Evolutionary conservation across 2,113 vertebrate species (phyloP), one percentile per base, ranked within the genome.

Genomic region (Eurystomus gularis): DNA sequence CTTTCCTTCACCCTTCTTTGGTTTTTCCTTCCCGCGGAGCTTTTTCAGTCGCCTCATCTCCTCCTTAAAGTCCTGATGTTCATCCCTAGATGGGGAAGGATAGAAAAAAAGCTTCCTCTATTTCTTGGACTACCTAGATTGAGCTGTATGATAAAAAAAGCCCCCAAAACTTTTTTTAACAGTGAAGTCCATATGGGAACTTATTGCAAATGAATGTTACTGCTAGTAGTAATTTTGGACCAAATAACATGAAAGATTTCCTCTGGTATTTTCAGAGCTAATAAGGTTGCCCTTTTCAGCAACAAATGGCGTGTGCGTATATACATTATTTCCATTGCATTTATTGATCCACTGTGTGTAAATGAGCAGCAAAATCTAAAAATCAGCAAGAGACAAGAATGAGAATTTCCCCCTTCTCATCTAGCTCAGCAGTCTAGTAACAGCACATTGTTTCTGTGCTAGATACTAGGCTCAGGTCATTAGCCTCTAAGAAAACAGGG

Each of bases 61-160:
- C 8, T 99, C 99, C 92, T 97, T 99, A 82, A 99, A 99, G 97
- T 99, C 99, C 83, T 99, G 98, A 26, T 99, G 99, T 86, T 99
- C 99, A 55, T 99, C 99, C 96, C 99, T 99, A 97, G 65, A 46
- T 17, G 21, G 33, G 60, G 51, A 87, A 70, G 54, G 35, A 33
- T 31, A 35, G 19, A 42, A 70, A 51, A 35, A 9, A 44, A 26
- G 17, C 82, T 80, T 77, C 82, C 26, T 52, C 29, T 40, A 46
- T 70, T 72, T 66, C 77, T 84, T 70, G 58, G 26, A 18, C 73
- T 58, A 75, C 13, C 23, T 31, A 49, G 35, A 54, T 44, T 60
- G 46, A 95, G 68, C 11, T 17, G 17, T 9, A 54, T 7, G 10
- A 51, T 24, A 42, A 44, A n/a, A 60, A 44, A n/a, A n/a, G n/a